Evolutionary conservation across 2,113 vertebrate genomes (phyloP).

Genomic region (Diadophis punctatus): DNA sequence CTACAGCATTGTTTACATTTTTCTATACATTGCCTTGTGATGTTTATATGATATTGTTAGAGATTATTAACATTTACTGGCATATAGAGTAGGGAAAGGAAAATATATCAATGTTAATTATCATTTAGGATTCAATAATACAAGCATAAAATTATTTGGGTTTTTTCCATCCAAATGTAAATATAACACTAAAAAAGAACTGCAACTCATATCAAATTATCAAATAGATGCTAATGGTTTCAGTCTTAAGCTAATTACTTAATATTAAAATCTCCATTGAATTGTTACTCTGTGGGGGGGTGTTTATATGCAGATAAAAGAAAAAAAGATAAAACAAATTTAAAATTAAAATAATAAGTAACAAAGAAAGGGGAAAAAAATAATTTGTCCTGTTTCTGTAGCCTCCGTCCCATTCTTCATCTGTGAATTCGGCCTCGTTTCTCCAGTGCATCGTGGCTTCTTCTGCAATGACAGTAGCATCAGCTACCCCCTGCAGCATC

Average conservation of each 20-base stretch:
- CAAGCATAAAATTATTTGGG: neutral
- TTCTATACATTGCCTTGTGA: neutral
- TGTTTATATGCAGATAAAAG: neutral
- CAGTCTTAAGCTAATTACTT: neutral
- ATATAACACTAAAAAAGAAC: neutral
- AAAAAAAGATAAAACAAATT: neutral
- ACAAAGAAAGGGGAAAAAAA: neutral
- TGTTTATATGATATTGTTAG: neutral
- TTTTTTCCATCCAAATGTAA: neutral
- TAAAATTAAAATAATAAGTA: neutral
- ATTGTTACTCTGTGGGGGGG: neutral
- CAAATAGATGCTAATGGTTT: neutral
- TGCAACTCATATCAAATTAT: neutral
- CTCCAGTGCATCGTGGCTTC: slow-evolving; percentile 70
- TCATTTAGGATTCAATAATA: neutral
- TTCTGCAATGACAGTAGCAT: slow-evolving; percentile 77
- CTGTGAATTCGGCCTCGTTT: slow-evolving; percentile 71
- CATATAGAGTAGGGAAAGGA: neutral
- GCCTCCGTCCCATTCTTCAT: slow-evolving; percentile 77
- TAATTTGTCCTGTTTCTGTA: slow-evolving; percentile 35
- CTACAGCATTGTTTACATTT: neutral
- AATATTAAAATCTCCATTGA: neutral
- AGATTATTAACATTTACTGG: neutral
- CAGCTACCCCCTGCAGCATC: slow-evolving; percentile 62
- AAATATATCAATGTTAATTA: neutral